These are phyloP conservation scores for Orientallactaga bullata DNA, from an alignment of 2,113 vertebrate species.

Conservation along the genomic window DNA sequence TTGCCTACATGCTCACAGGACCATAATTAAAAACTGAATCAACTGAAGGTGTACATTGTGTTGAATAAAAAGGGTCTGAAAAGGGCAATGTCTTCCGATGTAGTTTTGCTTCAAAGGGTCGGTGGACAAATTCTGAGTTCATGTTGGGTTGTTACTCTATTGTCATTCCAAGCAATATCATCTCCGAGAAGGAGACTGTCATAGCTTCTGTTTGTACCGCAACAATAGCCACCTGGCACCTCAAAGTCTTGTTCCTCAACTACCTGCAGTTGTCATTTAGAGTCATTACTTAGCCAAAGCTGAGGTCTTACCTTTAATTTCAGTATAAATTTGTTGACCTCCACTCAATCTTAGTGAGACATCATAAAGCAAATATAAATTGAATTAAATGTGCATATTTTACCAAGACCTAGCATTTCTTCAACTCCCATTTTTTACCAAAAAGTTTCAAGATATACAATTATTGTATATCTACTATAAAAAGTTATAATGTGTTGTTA, in stretches of 20 bases:
- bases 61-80: background rate
- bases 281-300: accelerated
- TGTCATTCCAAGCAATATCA: background rate
- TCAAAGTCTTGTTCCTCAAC: background rate
- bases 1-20: background rate
- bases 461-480: background rate
- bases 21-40: background rate
- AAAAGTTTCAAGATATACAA: background rate
- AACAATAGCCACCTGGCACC: background rate
- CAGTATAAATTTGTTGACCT: background rate
- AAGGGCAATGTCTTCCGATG: background rate
- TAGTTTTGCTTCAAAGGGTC: background rate
- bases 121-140: background rate
- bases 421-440: background rate
- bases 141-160: background rate
- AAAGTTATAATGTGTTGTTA: background rate
- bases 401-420: background rate
- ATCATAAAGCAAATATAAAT: background rate
- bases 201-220: background rate
- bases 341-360: background rate
- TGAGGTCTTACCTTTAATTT: background rate
- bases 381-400: constrained; percentile 23
- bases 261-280: background rate
- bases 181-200: background rate
- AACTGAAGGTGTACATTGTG: background rate